Evolutionary conservation across 1,140 invertebrate genomes (phyloP), one percentile per base, ranked within the genome.

Genomic region (Capitella teleta): DNA sequence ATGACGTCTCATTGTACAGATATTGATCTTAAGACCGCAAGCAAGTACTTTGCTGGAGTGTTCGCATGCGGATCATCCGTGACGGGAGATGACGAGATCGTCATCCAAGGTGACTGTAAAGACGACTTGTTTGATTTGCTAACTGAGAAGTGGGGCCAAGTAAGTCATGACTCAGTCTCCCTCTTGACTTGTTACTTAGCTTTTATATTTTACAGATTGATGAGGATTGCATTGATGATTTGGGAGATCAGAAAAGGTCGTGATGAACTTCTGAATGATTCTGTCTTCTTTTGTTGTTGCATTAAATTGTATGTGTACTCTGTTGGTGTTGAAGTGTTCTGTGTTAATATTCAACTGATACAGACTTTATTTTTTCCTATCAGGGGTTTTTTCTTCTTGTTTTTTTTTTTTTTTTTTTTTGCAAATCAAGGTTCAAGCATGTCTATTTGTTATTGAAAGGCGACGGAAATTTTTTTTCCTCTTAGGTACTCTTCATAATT

Each of bases 1-100:
- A 32, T 32, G 30, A 10, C 8, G 8, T 32, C n/a, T 8, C 30
- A 10, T n/a, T 32, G 8, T 68, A 25, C 61, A 94, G 91, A 89
- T 67, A 95, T 99, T 69, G 94, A 99, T 74, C 73, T 98, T 40
- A 98, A 98, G 76, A 86, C 91, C 52, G 96, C 96, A 46, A 85
- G 91, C 37, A 98, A 98, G 71, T 94, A 92, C 70, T 98, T 99
- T 76, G 89, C 91, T 28, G 86, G 85, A 48, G 91, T 88, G 72
- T 99, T 99, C 79, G 92, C 95, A 5, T 98, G 95, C 77, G 94
- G 95, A 8, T 93, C 92, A 16, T 98, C 94, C 18, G 91, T 98
- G 0, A 96, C 92, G 28, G 93, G 91, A 12, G 91, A 96, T 52
- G 94, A 98, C 79, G 96, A 99, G 76, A 96, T 98, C 66, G 93